phyloP scores from a whole-genome alignment of 2,888 invertebrate species.

The Vannuccia rotundouncinata region DNA sequence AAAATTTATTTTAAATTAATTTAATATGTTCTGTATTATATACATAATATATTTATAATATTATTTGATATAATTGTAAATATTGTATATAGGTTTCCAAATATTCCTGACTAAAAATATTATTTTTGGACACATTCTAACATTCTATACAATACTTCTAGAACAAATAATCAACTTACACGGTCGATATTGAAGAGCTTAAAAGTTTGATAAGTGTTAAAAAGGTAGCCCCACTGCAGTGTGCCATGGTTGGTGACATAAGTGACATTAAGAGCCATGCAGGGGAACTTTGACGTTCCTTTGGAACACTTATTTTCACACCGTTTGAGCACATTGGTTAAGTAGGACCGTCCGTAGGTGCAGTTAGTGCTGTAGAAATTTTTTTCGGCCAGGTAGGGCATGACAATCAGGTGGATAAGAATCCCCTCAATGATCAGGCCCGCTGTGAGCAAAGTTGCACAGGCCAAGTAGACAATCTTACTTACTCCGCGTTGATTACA shows the following conservation, averaged over 20 bases:
- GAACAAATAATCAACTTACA: neutral
- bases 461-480: constrained; percentile 18
- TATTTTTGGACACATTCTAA: too few relatives aligned
- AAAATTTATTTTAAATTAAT: too few relatives aligned
- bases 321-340: neutral
- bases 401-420: constrained; percentile 23
- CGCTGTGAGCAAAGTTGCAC: constrained; percentile 12
- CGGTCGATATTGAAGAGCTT: neutral
- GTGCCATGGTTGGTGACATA: neutral
- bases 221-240: neutral
- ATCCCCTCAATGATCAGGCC: constrained; percentile 19
- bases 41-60: too few relatives aligned
- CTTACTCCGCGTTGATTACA: neutral
- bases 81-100: too few relatives aligned
- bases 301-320: constrained; percentile 33
- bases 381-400: constrained; percentile 3
- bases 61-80: too few relatives aligned
- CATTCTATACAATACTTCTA: too few relatives aligned
- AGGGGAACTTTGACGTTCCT: constrained; percentile 2
- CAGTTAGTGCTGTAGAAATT: neutral
- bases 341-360: neutral
- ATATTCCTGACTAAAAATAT: too few relatives aligned
- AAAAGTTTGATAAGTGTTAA: neutral
- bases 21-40: too few relatives aligned
- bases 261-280: neutral